Conservation (phyloP, 2,797 vertebrate genomes). For the Anisognathus igniventris region DNA sequence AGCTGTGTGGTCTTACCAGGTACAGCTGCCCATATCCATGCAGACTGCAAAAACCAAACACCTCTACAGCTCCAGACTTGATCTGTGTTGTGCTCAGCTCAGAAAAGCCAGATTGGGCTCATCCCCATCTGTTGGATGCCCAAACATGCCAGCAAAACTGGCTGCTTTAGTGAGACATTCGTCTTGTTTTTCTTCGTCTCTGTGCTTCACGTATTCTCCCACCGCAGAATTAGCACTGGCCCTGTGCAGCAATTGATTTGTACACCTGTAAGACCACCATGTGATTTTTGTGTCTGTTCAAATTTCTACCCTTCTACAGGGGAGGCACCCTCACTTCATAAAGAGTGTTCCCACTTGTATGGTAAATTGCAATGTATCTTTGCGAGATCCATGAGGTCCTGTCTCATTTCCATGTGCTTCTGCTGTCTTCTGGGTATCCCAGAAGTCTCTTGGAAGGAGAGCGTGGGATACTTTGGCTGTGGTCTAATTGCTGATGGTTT, state of each 20-base stretch:
- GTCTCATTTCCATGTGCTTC: neutral
- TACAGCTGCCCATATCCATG: neutral
- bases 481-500: neutral
- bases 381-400: neutral
- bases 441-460: neutral
- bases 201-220: neutral
- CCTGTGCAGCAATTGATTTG: neutral
- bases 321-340: neutral
- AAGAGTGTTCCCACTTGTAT: neutral
- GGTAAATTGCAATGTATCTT: neutral
- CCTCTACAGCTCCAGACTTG: neutral
- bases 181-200: neutral
- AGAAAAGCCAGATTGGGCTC: neutral
- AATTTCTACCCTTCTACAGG: neutral
- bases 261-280: neutral
- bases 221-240: neutral
- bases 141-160: neutral
- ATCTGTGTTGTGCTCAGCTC: neutral
- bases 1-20: neutral
- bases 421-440: neutral
- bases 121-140: neutral
- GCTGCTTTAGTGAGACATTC: neutral
- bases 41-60: accelerated
- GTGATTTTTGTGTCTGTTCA: neutral
- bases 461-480: neutral